phyloP scores from a whole-genome alignment of 2,888 invertebrate genomes.

The Pristionchus entomophagus region DNA sequence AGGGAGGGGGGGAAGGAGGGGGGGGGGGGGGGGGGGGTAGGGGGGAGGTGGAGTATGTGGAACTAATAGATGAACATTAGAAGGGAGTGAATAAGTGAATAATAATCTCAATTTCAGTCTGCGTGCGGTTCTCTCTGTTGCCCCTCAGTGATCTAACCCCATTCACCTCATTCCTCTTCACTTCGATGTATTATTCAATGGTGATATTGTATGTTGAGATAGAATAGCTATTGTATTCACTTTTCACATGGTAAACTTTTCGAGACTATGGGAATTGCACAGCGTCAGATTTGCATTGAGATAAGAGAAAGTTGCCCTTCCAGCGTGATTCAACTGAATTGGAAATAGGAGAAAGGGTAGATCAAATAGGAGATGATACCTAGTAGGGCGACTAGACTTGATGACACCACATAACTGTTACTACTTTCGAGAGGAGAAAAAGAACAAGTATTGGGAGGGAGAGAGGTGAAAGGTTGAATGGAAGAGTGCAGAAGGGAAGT shows the following conservation, averaged over 20 bases:
- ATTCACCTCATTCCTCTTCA: neutral
- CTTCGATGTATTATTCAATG: neutral
- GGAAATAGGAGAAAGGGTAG: neutral
- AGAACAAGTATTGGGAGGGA: neutral
- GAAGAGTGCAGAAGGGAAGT: neutral
- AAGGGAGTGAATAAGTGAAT: no score
- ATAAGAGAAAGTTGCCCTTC: neutral
- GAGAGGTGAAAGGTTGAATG: neutral
- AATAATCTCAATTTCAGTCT: slow-evolving; percentile 10
- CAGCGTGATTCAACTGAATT: neutral
- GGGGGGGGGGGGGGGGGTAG: no score
- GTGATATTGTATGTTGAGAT: slow-evolving; percentile 16
- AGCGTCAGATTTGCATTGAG: neutral
- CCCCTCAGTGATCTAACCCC: no score
- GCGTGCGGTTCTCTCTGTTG: slow-evolving; percentile 41
- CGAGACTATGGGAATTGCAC: neutral
- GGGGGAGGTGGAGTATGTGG: no score
- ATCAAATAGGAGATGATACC: neutral
- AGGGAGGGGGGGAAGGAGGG: neutral
- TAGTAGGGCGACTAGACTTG: neutral
- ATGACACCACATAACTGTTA: neutral
- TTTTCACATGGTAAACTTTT: neutral
- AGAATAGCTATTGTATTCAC: neutral
- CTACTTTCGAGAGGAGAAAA: neutral
- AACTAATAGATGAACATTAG: no score